Conservation (phyloP, 2,888 invertebrate species). For the Leucophenga maculata region DNA sequence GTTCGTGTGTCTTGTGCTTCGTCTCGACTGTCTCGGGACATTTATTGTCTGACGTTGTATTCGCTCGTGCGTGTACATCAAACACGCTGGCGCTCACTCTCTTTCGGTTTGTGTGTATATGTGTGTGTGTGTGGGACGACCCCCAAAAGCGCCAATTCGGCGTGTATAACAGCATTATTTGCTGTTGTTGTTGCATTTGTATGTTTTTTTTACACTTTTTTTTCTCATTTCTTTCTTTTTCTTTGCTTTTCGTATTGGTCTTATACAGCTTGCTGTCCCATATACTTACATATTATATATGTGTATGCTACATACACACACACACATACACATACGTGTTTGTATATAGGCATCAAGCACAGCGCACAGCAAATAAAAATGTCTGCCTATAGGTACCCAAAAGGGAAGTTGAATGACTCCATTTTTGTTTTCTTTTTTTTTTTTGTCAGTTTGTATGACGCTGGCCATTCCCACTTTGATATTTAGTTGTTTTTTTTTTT, state of each 20-base stretch:
- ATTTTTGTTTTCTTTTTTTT: too few species aligned
- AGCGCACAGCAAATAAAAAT: slow-evolving; percentile 11
- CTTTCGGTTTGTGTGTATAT: neutral
- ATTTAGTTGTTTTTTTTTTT: slow-evolving; percentile 29
- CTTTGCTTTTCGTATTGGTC: neutral
- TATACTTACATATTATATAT: slow-evolving; percentile 1
- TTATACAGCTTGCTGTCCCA: neutral
- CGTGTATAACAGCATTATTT: slow-evolving; percentile 15
- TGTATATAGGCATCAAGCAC: neutral
- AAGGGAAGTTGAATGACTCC: neutral
- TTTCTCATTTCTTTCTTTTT: neutral
- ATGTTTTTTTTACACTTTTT: neutral
- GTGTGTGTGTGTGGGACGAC: slow-evolving; percentile 6
- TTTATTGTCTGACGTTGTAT: slow-evolving; percentile 1
- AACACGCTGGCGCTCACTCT: neutral
- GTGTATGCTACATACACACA: neutral
- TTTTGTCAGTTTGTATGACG: too few species aligned
- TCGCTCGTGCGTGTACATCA: neutral
- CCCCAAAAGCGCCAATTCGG: slow-evolving; percentile 19
- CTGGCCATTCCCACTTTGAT: slow-evolving; percentile 18
- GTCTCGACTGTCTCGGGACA: neutral
- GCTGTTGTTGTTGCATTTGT: neutral
- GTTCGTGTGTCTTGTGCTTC: neutral
- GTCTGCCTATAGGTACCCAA: slow-evolving; percentile 19
- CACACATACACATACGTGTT: neutral